Evolutionary conservation across 2,888 invertebrate genomes (phyloP).

Genomic region (Lacanobia oleracea): DNA sequence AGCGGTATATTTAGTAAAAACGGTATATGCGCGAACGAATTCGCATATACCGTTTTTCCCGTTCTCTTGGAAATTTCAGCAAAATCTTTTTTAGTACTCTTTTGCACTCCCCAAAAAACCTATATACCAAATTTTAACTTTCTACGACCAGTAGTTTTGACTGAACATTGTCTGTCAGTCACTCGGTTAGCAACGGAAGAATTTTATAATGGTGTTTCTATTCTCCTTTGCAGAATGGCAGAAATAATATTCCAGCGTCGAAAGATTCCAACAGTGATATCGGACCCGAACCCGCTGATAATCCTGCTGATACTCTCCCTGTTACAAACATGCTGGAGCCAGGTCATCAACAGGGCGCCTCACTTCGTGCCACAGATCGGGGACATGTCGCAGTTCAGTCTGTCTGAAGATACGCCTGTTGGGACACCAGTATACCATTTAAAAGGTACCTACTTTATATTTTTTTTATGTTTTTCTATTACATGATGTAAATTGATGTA

Average conservation of each 20-base stretch:
- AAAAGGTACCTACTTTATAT: slow-evolving; percentile 92
- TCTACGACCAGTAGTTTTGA: no score
- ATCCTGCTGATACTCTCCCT: slow-evolving; percentile 78
- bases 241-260: slow-evolving; percentile 85
- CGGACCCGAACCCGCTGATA: slow-evolving; percentile 79
- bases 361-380: slow-evolving; percentile 94
- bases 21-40: no score
- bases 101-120: no score
- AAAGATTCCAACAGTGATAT: slow-evolving; percentile 79
- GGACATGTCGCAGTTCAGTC: slow-evolving; percentile 94
- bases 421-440: slow-evolving; percentile 95
- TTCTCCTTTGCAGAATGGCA: slow-evolving; percentile 82
- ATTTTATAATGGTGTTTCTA: no score
- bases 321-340: slow-evolving; percentile 79
- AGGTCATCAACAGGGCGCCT: slow-evolving; percentile 93
- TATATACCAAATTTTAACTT: no score
- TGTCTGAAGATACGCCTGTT: slow-evolving; percentile 93
- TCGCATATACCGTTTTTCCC: no score
- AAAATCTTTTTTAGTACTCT: no score
- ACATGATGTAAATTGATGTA: no score
- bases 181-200: no score
- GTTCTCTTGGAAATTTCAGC: no score
- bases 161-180: no score
- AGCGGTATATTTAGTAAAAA: no score
- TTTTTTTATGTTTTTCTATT: background rate